These are phyloP conservation scores for Dryadula phaetusa DNA, from an alignment of 2,888 invertebrate species.

Conservation along the genomic window DNA sequence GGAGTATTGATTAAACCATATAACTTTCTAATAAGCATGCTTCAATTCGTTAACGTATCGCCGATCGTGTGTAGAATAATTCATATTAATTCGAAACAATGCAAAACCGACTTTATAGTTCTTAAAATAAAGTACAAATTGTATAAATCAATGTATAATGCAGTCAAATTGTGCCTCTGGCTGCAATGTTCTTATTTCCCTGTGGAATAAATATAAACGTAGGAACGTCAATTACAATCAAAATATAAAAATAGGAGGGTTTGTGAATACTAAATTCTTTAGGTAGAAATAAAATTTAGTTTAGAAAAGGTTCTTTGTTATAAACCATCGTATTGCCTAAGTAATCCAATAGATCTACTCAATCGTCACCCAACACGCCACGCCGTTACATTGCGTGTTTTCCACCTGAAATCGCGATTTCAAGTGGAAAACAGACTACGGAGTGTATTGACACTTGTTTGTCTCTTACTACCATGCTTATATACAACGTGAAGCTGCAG, in stretches of 20 bases:
- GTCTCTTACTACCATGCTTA: too few species aligned
- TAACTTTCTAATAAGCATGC: slow-evolving; percentile 30
- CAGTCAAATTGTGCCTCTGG: slow-evolving; percentile 13
- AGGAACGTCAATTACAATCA: slow-evolving; percentile 4
- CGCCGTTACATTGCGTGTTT: too few species aligned
- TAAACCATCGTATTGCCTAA: too few species aligned
- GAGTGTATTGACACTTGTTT: too few species aligned
- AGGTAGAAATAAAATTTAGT: background rate
- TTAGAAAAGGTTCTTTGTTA: too few species aligned
- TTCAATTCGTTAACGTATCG: slow-evolving; percentile 24
- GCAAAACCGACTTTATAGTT: background rate
- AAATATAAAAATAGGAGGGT: background rate
- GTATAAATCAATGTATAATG: background rate
- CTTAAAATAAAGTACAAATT: background rate
- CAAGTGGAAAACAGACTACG: too few species aligned
- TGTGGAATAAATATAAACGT: slow-evolving; percentile 15
- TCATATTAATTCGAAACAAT: background rate
- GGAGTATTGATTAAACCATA: background rate
- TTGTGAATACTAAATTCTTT: background rate
- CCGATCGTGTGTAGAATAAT: slow-evolving; percentile 32
- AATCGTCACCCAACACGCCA: too few species aligned
- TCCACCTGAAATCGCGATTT: too few species aligned
- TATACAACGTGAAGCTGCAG: too few species aligned
- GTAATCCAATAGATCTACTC: too few species aligned
- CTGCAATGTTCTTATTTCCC: slow-evolving; percentile 28